Evolutionary conservation across 2,113 vertebrate species (phyloP).

Genomic region (Ptilorrhoa leucosticta): DNA sequence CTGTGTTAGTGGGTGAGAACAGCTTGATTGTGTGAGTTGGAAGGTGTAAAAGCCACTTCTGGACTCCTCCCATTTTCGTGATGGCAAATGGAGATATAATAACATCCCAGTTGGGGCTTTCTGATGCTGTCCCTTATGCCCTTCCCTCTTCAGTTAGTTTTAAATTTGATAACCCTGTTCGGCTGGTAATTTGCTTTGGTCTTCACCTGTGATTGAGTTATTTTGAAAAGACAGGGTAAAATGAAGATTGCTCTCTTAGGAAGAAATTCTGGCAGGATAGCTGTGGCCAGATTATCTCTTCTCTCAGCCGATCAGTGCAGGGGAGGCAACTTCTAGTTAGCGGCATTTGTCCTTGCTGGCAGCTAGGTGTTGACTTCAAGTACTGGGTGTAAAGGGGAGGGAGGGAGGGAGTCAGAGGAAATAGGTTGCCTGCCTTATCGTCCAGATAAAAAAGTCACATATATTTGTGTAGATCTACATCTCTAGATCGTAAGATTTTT

Average conservation of each 20-base stretch:
- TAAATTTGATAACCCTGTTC: neutral
- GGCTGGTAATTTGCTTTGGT: neutral
- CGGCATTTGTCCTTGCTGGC: neutral
- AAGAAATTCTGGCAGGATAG: neutral
- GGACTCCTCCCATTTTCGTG: neutral
- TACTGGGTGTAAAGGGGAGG: neutral
- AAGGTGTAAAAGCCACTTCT: neutral
- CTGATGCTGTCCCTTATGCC: neutral
- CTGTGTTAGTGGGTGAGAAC: neutral
- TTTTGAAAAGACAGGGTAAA: neutral
- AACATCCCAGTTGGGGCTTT: neutral
- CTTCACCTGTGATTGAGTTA: neutral
- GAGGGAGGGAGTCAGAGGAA: neutral
- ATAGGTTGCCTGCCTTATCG: neutral
- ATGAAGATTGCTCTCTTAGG: neutral
- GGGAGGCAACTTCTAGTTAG: neutral
- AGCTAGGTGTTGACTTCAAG: neutral
- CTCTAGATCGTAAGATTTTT: neutral
- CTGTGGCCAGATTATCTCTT: neutral
- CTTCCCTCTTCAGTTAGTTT: neutral
- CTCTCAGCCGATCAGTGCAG: neutral
- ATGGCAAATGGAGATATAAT: neutral
- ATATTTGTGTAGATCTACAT: neutral
- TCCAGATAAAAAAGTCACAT: neutral
- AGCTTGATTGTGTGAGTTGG: neutral